Percentiles rank a stretch among this genome's conserved stretches.
These are phyloP conservation scores for Zaprionus ghesquierei DNA, from an alignment of 1,140 invertebrate genomes.

Conservation along the genomic window DNA sequence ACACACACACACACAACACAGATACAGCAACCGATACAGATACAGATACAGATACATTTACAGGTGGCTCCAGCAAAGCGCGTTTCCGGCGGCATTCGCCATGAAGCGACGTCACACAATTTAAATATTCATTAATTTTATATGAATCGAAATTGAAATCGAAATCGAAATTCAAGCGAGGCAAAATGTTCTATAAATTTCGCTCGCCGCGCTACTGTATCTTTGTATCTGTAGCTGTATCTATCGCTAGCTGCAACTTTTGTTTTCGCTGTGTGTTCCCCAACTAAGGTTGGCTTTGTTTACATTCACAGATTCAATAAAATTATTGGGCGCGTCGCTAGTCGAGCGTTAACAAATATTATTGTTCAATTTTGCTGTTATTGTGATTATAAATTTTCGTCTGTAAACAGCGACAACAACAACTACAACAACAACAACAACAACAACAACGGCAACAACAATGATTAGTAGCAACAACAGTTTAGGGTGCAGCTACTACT, in stretches of 20 bases:
- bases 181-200: conserved; percentile 32
- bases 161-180: too few species aligned
- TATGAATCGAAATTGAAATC: conserved; percentile 76
- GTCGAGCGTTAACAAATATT: conserved; percentile 81
- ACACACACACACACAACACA: not conserved
- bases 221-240: conserved; percentile 22
- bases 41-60: conserved; percentile 17
- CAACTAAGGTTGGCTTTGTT: conserved; percentile 46
- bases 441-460: conserved; percentile 28
- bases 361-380: conserved; percentile 79
- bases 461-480: conserved; percentile 24
- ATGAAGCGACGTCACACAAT: conserved; percentile 56
- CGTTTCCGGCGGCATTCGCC: conserved; percentile 74
- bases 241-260: conserved; percentile 51
- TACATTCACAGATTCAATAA: conserved; percentile 68
- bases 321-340: conserved; percentile 80
- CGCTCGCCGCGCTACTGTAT: conserved; percentile 46
- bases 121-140: conserved; percentile 81
- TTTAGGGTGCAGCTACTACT: conserved; percentile 61
- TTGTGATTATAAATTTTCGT: conserved; percentile 80
- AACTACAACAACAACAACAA: conserved; percentile 39
- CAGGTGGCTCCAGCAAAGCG: conserved; percentile 76
- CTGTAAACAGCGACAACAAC: conserved; percentile 59
- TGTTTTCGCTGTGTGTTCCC: conserved; percentile 44
- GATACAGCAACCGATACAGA: conserved; percentile 37